Conservation (phyloP, 2,797 vertebrate species). For the Astyanax mexicanus region DNA sequence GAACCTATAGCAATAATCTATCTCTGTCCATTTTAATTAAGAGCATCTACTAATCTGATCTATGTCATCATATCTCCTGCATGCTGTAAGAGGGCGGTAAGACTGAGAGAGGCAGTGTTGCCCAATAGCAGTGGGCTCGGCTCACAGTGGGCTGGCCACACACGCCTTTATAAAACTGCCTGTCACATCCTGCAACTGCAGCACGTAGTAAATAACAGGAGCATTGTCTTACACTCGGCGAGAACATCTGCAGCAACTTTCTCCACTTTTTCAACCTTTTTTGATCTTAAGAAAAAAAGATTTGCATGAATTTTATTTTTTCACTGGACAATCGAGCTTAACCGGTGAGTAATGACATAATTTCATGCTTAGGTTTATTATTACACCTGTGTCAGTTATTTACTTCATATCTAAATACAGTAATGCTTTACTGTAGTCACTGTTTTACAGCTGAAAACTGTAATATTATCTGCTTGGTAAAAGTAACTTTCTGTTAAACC, state of each 20-base stretch:
- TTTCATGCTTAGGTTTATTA: neutral
- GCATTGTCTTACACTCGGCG: neutral
- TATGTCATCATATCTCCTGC: slow-evolving; percentile 51
- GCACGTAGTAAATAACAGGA: slow-evolving; percentile 72
- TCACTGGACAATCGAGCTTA: slow-evolving; percentile 39
- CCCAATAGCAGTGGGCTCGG: slow-evolving; percentile 69
- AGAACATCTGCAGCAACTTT: neutral
- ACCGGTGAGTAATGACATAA: slow-evolving; percentile 39
- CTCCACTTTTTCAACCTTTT: neutral
- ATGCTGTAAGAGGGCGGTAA: slow-evolving; percentile 62
- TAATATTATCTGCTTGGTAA: neutral
- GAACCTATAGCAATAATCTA: neutral
- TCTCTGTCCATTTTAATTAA: neutral
- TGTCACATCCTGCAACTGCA: slow-evolving; percentile 69
- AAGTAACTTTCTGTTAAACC: neutral
- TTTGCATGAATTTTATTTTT: neutral
- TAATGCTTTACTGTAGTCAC: no score
- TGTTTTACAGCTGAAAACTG: no score
- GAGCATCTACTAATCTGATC: neutral
- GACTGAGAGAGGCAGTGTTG: slow-evolving; percentile 62
- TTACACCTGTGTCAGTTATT: no score
- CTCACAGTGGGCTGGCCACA: slow-evolving; percentile 70
- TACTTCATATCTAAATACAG: no score
- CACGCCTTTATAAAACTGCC: slow-evolving; percentile 77
- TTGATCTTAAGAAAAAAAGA: neutral